phyloP scores from a whole-genome alignment of 23 tunicate species.

The Ciona savignyi region DNA sequence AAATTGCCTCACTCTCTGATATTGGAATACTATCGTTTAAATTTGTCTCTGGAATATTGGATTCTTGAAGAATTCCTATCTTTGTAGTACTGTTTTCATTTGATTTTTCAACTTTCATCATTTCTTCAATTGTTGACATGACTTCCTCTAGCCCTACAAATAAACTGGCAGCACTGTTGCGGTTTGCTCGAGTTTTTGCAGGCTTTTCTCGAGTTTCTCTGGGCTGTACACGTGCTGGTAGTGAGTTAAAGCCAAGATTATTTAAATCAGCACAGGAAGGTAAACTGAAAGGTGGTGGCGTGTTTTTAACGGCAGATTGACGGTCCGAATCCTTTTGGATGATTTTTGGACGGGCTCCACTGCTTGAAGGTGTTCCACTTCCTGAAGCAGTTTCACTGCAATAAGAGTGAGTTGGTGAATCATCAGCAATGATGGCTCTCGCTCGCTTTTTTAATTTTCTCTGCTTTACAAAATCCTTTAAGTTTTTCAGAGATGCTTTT shows the following conservation, averaged over 20 bases:
- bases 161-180: slow-evolving; percentile 1
- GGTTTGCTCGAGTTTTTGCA: neutral
- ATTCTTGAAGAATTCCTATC: no score
- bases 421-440: neutral
- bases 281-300: no score
- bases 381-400: neutral
- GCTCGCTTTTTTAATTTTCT: slow-evolving; percentile 3
- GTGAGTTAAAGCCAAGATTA: no score
- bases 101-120: slow-evolving; percentile 3
- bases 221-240: neutral
- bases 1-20: neutral
- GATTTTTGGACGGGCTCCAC: no score
- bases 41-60: slow-evolving; percentile 17
- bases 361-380: no score
- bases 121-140: slow-evolving; percentile 2
- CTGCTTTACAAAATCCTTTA: slow-evolving; percentile 31
- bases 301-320: neutral
- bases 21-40: neutral
- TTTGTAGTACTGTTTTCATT: neutral
- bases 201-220: neutral
- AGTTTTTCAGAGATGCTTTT: slow-evolving; percentile 24
- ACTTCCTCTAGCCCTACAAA: slow-evolving; percentile 8
- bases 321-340: neutral
- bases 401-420: neutral
- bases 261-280: no score